Conservation (phyloP, 2,113 vertebrate species). For the Cettia cetti region DNA sequence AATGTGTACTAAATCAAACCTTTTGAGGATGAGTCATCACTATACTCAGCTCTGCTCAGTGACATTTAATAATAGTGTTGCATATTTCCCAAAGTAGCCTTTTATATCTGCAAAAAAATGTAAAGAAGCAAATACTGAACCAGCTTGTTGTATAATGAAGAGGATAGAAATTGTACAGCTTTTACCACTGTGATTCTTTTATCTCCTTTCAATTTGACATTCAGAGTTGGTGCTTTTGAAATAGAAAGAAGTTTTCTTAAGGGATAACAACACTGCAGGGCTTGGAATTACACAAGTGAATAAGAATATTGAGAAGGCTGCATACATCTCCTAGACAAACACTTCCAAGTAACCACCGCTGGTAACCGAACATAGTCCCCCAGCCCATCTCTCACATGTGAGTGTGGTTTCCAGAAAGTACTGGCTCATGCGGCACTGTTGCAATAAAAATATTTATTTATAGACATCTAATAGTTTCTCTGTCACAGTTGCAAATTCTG, state of each 20-base stretch:
- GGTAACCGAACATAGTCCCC: slow-evolving; percentile 41
- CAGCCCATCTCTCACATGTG: slow-evolving; percentile 44
- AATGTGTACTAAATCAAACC: background rate
- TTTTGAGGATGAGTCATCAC: slow-evolving; percentile 14
- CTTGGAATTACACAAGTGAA: slow-evolving; percentile 69
- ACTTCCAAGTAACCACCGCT: slow-evolving; percentile 58
- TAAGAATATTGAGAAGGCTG: slow-evolving; percentile 69
- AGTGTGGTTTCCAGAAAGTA: slow-evolving; percentile 63
- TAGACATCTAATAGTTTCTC: slow-evolving; percentile 4
- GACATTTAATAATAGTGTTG: slow-evolving; percentile 65
- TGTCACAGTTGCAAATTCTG: background rate
- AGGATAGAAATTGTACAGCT: slow-evolving; percentile 39
- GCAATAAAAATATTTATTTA: slow-evolving; percentile 53
- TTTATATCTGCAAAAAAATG: slow-evolving; percentile 66
- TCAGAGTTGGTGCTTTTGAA: slow-evolving; percentile 66
- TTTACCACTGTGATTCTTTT: slow-evolving; percentile 62
- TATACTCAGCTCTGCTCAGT: slow-evolving; percentile 11
- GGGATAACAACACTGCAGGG: slow-evolving; percentile 55
- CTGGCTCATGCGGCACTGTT: background rate
- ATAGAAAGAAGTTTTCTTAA: slow-evolving; percentile 68
- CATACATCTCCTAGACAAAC: slow-evolving; percentile 64
- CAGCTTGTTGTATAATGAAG: slow-evolving; percentile 57
- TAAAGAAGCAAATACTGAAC: slow-evolving; percentile 60
- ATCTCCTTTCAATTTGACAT: slow-evolving; percentile 69
- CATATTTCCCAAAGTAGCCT: slow-evolving; percentile 68